Conservation (phyloP, 1,140 invertebrate species). For the Notospermus geniculatus region DNA sequence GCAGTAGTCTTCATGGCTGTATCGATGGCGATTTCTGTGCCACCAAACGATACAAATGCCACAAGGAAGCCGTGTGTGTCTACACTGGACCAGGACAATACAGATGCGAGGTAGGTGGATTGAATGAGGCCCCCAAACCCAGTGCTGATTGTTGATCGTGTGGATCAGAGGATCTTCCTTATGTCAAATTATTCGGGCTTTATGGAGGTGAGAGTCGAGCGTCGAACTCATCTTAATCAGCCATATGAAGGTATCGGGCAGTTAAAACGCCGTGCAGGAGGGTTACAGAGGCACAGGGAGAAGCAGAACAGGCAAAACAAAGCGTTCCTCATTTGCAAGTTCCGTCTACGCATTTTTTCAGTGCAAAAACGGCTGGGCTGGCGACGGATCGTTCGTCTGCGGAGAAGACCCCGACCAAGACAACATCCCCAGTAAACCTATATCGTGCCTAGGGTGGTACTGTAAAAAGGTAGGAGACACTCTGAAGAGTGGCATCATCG, state of each 20-base stretch:
- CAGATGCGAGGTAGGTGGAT: constrained; percentile 30
- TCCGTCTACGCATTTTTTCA: constrained; percentile 12
- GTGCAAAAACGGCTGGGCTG: constrained; percentile 27
- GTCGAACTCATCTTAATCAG: too few species aligned
- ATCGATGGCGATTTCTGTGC: constrained; percentile 34
- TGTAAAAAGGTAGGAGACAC: constrained; percentile 7
- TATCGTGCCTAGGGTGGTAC: constrained; percentile 21
- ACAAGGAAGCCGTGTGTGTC: constrained; percentile 26
- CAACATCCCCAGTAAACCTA: constrained; percentile 18
- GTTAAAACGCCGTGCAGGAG: too few species aligned
- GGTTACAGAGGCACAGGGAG: too few species aligned
- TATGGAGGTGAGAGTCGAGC: too few species aligned
- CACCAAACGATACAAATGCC: constrained; percentile 31
- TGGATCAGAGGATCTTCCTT: too few species aligned
- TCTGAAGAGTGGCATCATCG: constrained; percentile 3
- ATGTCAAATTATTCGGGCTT: too few species aligned
- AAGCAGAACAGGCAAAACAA: too few species aligned
- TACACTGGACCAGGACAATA: constrained; percentile 33
- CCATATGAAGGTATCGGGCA: too few species aligned
- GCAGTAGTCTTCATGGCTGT: constrained; percentile 28
- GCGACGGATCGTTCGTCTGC: constrained; percentile 22
- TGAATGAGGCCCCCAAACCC: too few species aligned
- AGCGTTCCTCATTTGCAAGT: too few species aligned
- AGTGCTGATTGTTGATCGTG: too few species aligned
- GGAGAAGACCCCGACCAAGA: constrained; percentile 28